Conservation (phyloP, 2,113 vertebrate species). For the Uropsilus gracilis region DNA sequence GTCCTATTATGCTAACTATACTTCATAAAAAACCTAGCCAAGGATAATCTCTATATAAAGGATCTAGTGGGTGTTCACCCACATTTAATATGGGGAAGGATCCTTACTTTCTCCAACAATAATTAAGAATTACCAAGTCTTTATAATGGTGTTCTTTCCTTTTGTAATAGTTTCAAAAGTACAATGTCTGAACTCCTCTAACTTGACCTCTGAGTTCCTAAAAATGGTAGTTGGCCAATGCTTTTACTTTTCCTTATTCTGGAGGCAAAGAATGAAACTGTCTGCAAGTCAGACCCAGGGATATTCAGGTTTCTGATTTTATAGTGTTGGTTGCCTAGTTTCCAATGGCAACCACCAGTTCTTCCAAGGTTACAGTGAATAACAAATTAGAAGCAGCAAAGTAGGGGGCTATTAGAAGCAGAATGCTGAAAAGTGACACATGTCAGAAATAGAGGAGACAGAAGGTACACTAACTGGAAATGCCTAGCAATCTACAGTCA, state of each 20-base stretch:
- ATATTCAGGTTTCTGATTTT: slow-evolving; percentile 21
- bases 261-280: not conserved
- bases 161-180: not conserved
- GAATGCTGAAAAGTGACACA: slow-evolving; percentile 58
- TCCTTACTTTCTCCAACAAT: not conserved
- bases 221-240: not conserved
- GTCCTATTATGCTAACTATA: not conserved
- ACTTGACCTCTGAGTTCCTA: not conserved
- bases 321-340: slow-evolving; percentile 39
- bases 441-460: slow-evolving; percentile 55
- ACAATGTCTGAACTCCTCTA: not conserved
- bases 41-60: not conserved
- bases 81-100: not conserved
- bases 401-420: slow-evolving; percentile 46
- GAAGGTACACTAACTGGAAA: slow-evolving; percentile 38
- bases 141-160: not conserved
- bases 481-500: slow-evolving; percentile 8
- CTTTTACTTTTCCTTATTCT: not conserved
- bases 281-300: not conserved
- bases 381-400: slow-evolving; percentile 61
- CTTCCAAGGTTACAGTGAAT: slow-evolving; percentile 40
- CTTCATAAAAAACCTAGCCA: not conserved
- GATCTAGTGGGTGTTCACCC: not conserved
- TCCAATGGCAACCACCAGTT: slow-evolving; percentile 68
- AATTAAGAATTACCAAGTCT: not conserved